Conservation (phyloP, 2,797 vertebrate species). For the Chiropotes sagulatus region DNA sequence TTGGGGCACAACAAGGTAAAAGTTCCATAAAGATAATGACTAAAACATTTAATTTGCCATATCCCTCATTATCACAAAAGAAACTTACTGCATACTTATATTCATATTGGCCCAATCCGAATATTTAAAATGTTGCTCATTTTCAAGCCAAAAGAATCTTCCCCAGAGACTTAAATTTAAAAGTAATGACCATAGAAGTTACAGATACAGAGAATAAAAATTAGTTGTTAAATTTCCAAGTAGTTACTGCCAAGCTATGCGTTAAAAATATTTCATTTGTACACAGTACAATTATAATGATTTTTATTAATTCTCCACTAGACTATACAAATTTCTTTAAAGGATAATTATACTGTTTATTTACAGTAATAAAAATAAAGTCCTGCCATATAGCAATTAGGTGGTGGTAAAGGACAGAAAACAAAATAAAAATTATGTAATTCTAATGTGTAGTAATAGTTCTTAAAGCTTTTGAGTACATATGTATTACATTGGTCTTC, state of each 20-base stretch:
- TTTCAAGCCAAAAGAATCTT: slow-evolving; percentile 38
- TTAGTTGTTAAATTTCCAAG: neutral
- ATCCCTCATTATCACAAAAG: slow-evolving; percentile 12
- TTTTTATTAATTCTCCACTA: slow-evolving; percentile 57
- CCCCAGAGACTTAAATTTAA: slow-evolving; percentile 9
- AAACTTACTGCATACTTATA: neutral
- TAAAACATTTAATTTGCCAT: neutral
- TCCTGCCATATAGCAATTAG: neutral
- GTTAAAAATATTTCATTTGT: slow-evolving; percentile 47
- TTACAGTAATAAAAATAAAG: slow-evolving; percentile 27
- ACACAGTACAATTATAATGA: neutral
- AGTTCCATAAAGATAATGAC: neutral
- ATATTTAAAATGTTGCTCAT: slow-evolving; percentile 7
- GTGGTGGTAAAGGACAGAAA: slow-evolving; percentile 9
- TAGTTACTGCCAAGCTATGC: slow-evolving; percentile 18
- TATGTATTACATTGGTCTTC: neutral
- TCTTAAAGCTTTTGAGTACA: slow-evolving; percentile 46
- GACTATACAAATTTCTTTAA: slow-evolving; percentile 40
- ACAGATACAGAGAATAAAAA: neutral
- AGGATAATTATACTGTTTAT: slow-evolving; percentile 50
- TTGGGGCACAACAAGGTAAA: neutral
- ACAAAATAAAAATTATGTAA: slow-evolving; percentile 41
- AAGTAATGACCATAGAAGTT: slow-evolving; percentile 31
- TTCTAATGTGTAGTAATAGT: neutral
- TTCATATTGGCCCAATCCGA: neutral